A percentile compares a stretch with the other conserved stretches of the same genome.
Conservation (phyloP, 1,140 invertebrate species). For the Panagrolaimus sp. region DNA sequence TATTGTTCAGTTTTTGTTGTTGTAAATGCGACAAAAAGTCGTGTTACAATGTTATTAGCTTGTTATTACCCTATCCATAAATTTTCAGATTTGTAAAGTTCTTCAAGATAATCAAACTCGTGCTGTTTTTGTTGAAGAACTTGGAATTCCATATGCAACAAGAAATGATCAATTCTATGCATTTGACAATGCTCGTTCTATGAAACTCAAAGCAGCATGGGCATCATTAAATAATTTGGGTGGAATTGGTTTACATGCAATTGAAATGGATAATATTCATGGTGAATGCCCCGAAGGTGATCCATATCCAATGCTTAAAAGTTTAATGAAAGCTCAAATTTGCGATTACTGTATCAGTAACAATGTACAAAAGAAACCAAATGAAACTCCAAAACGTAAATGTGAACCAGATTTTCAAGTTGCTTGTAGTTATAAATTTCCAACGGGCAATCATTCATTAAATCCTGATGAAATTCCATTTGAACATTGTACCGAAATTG, state of each 20-base stretch:
- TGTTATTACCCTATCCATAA: too few relatives aligned
- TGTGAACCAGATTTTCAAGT: constrained; percentile 16
- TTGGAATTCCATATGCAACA: constrained; percentile 10
- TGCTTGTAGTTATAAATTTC: constrained; percentile 20
- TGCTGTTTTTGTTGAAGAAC: neutral
- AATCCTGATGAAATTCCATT: constrained; percentile 11
- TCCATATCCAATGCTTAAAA: constrained; percentile 15
- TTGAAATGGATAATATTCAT: constrained; percentile 23
- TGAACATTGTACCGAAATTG: constrained; percentile 17
- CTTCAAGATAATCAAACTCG: neutral
- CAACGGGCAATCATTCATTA: neutral
- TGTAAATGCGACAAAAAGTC: too few relatives aligned
- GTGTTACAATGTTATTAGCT: too few relatives aligned
- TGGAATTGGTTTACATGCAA: constrained; percentile 15
- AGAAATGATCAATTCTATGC: constrained; percentile 11
- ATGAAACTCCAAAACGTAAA: neutral
- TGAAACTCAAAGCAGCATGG: constrained; percentile 22
- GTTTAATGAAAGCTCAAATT: constrained; percentile 15
- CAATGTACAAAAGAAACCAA: constrained; percentile 12
- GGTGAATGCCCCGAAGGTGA: constrained; percentile 16
- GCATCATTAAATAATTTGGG: constrained; percentile 22
- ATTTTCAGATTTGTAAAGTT: constrained; percentile 18
- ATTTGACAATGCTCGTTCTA: constrained; percentile 15
- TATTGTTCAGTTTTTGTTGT: too few relatives aligned
- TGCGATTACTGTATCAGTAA: constrained; percentile 17